Evolutionary conservation across 2,888 invertebrate species (phyloP).

Genomic region (Brenthis daphne): DNA sequence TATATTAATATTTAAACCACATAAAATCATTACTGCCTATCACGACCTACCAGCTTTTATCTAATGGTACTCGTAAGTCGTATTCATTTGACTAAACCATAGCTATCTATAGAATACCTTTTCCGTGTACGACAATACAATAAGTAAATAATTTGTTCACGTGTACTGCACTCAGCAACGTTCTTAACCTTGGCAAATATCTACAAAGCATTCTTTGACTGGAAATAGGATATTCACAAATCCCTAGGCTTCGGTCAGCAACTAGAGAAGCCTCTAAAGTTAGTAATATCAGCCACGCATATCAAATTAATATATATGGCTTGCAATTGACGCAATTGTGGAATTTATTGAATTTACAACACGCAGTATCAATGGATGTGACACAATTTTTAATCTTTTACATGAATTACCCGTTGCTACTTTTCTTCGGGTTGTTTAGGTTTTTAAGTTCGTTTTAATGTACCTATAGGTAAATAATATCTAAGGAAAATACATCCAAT

Average conservation of each 20-base stretch:
- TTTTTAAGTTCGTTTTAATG: too few species aligned
- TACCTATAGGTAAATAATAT: too few species aligned
- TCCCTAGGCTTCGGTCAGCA: constrained; percentile 52
- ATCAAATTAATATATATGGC: constrained; percentile 61
- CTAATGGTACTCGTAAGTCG: too few species aligned
- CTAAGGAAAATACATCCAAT: too few species aligned
- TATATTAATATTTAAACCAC: too few species aligned
- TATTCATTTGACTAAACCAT: too few species aligned
- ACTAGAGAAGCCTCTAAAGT: constrained; percentile 58
- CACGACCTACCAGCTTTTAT: too few species aligned
- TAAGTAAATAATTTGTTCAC: constrained; percentile 3
- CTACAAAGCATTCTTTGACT: constrained; percentile 40
- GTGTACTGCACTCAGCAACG: constrained; percentile 23
- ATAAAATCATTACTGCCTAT: too few species aligned
- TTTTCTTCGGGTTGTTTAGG: too few species aligned
- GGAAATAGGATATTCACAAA: constrained; percentile 60
- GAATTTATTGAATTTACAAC: constrained; percentile 14
- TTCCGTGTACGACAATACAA: neutral
- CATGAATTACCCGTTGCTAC: too few species aligned
- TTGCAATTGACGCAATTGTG: constrained; percentile 39
- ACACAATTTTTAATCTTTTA: neutral
- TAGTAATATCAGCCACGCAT: constrained; percentile 54
- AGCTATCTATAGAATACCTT: too few species aligned
- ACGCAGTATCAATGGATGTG: constrained; percentile 5
- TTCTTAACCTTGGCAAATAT: constrained; percentile 32